A percentile compares a stretch with the other conserved stretches of the same genome.
phyloP scores from a whole-genome alignment of 2,113 vertebrate genomes.

The Neomonachus schauinslandi region DNA sequence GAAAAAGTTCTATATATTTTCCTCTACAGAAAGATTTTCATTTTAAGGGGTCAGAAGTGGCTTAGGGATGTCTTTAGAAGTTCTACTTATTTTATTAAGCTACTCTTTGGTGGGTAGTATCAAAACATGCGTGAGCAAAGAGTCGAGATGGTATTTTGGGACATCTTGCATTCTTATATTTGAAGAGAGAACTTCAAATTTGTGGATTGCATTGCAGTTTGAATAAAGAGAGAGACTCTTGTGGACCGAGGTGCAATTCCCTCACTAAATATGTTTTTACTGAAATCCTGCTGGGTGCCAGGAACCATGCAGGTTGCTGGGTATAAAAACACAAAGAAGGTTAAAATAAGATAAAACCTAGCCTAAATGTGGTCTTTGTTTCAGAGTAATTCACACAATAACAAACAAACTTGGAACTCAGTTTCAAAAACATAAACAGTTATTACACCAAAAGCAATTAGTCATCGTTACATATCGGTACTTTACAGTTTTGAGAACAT shows the following conservation, averaged over 20 bases:
- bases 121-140: not conserved
- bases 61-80: not conserved
- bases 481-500: not conserved
- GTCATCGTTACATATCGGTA: not conserved
- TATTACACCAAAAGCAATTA: not conserved
- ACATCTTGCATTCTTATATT: slow-evolving; percentile 12
- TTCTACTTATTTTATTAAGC: not conserved
- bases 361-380: not conserved
- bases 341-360: slow-evolving; percentile 22
- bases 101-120: not conserved
- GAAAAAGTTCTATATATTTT: slow-evolving; percentile 22
- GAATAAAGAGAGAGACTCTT: slow-evolving; percentile 1
- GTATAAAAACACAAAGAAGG: not conserved
- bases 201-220: not conserved
- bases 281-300: not conserved
- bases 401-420: not conserved
- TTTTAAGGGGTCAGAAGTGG: slow-evolving; percentile 52
- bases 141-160: not conserved
- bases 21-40: not conserved
- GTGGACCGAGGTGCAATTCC: not conserved
- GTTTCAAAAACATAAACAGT: slow-evolving; percentile 41
- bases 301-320: not conserved
- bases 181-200: not conserved
- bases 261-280: not conserved
- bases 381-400: not conserved